Base-by-base conservation (phyloP, 1,140 invertebrate genomes). In the Ceratoteleas bidentatus region DNA sequence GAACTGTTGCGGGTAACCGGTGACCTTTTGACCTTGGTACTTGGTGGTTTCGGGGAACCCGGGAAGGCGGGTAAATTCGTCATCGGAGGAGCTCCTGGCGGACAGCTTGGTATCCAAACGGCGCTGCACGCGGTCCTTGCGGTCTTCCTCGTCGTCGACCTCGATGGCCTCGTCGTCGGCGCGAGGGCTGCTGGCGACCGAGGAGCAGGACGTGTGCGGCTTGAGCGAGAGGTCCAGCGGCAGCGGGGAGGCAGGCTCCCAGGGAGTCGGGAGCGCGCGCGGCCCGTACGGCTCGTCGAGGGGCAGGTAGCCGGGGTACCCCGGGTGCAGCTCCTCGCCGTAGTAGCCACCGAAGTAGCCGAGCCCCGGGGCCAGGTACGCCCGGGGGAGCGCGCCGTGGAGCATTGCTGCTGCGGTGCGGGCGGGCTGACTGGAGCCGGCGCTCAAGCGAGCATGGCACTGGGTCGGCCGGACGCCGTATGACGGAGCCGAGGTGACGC, bases 221-320 rank as follows among this genome's bases (percentile, higher is more conserved):
- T 93, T 93, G 24, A 93, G 34, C 3, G 92, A 92, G 3, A 93
- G 61, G 56, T 93, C 92, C 56, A 93, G 73, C 0, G 92, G 92
- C 40, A 85, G 86, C 5, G 90, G 89, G 2, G 85, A 88, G 0
- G 47, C 40, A 0, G 54, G 6, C 1, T 86, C 84, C 84, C 83
- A 87, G 0, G 76, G 43, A 6, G 13, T 32, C 2, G 72, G 85
- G n/a, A 86, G 56, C 0, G 81, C 43, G 5, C 83, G 7, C 53
- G 60, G 32, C 62, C 81, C 56, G 66, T 86, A 87, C 0, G 81
- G 62, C 0, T 88, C 86, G 16, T 89, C 32, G 84, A 86, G 54
- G 82, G 87, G 53, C 76, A 85, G 40, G 61, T 75, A 69, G 45
- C 49, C 73, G 11, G 45, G 61, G 53, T 76, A 89, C 1, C 85